These are phyloP conservation scores for Aphyosemion australe DNA, from an alignment of 2,113 vertebrate genomes.

Conservation along the genomic window DNA sequence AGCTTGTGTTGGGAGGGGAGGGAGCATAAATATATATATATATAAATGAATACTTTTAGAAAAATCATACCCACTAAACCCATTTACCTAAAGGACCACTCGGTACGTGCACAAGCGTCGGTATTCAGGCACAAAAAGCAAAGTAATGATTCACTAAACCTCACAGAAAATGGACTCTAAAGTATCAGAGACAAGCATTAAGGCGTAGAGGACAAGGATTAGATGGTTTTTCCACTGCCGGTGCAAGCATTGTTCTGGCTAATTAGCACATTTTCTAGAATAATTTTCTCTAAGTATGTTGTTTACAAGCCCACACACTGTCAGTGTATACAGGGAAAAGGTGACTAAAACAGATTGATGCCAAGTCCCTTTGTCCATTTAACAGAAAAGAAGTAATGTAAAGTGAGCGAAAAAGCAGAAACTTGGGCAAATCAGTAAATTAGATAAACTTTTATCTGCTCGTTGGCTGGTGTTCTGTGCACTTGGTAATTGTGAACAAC, in stretches of 20 bases:
- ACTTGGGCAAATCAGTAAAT: constrained; percentile 4
- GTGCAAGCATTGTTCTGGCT: constrained; percentile 42
- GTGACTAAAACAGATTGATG: constrained; percentile 29
- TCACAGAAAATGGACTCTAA: constrained; percentile 13
- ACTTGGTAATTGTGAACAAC: constrained; percentile 5
- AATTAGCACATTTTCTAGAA: constrained; percentile 58
- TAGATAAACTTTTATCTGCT: constrained; percentile 8
- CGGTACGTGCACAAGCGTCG: background rate
- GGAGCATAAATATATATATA: too few species aligned
- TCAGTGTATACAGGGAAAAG: constrained; percentile 31
- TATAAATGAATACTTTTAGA: constrained; percentile 2
- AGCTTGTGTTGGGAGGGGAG: too few species aligned
- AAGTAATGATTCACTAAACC: constrained; percentile 24
- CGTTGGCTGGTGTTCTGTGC: background rate
- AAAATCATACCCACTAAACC: background rate
- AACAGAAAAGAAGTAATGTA: constrained; percentile 15
- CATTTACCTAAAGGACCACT: constrained; percentile 8
- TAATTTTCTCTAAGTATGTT: constrained; percentile 53
- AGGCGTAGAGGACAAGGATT: constrained; percentile 44
- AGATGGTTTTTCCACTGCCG: constrained; percentile 38
- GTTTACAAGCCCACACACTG: constrained; percentile 53
- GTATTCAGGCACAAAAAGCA: constrained; percentile 21
- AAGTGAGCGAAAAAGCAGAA: background rate
- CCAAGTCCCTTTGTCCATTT: constrained; percentile 10
- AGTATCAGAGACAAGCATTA: constrained; percentile 27